These are phyloP conservation scores for Pseudochromis fuscus DNA, from an alignment of 2,797 vertebrate genomes.

Conservation along the genomic window DNA sequence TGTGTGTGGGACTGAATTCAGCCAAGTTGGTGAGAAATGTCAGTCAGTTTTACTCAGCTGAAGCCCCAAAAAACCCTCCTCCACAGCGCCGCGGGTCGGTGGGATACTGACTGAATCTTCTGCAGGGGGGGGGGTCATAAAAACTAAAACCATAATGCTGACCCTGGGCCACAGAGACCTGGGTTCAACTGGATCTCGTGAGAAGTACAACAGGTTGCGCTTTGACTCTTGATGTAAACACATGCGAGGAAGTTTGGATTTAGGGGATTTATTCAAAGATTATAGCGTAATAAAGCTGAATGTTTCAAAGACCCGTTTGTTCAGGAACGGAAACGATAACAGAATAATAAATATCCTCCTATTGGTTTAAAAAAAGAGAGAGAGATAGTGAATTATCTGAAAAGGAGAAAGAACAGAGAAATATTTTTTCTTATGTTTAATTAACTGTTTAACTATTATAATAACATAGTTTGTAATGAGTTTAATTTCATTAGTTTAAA, in stretches of 20 bases:
- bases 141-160: too few species aligned
- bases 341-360: neutral
- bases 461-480: too few species aligned
- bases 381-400: neutral
- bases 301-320: constrained; percentile 40
- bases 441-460: too few species aligned
- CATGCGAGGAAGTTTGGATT: constrained; percentile 36
- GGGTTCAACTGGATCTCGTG: neutral
- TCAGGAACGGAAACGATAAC: neutral
- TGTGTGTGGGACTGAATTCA: constrained; percentile 8
- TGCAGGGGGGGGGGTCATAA: too few species aligned
- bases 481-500: too few species aligned
- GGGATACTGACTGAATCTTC: neutral
- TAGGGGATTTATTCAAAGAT: constrained; percentile 47
- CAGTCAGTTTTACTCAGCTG: constrained; percentile 9
- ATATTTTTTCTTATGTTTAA: too few species aligned
- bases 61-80: neutral
- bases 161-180: neutral
- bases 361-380: too few species aligned
- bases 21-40: constrained; percentile 4
- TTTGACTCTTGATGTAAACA: constrained; percentile 2
- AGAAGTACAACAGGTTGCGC: neutral
- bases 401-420: neutral
- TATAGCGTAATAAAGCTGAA: constrained; percentile 26
- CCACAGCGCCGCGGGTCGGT: constrained; percentile 59